Evolutionary conservation across 2,888 invertebrate genomes (phyloP).

Genomic region (Callinectes sapidus): DNA sequence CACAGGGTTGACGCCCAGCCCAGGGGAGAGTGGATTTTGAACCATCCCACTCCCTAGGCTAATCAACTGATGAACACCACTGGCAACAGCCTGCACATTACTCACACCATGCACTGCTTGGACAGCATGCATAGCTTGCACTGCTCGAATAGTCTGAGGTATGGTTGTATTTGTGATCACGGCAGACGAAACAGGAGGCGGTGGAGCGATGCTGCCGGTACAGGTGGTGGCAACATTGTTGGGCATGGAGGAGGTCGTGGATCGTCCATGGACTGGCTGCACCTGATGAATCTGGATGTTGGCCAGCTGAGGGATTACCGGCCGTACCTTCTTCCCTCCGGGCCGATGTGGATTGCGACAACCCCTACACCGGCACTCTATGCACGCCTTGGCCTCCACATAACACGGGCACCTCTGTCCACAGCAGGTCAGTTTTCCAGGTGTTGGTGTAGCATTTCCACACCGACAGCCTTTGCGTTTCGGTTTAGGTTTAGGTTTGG

Average conservation of each 20-base stretch:
- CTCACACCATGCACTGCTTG: conserved; percentile 71
- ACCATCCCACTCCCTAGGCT: conserved; percentile 65
- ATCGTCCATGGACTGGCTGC: conserved; percentile 69
- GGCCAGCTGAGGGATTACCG: conserved; percentile 83
- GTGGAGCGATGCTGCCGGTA: conserved; percentile 42
- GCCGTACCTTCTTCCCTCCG: conserved; percentile 84
- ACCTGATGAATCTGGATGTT: conserved; percentile 79
- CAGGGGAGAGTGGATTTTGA: conserved; percentile 51
- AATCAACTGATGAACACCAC: conserved; percentile 68
- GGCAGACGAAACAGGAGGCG: conserved; percentile 47
- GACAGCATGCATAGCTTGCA: conserved; percentile 72
- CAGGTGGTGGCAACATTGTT: conserved; percentile 49
- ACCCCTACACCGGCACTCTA: conserved; percentile 92
- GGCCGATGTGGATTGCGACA: conserved; percentile 93
- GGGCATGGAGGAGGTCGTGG: conserved; percentile 43
- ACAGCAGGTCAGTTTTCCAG: conserved; percentile 93
- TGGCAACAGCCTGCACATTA: conserved; percentile 63
- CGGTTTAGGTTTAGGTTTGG: conserved; percentile 72
- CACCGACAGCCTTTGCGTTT: conserved; percentile 85
- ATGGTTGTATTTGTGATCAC: conserved; percentile 61
- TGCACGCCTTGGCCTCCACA: conserved; percentile 90
- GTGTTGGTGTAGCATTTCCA: conserved; percentile 91
- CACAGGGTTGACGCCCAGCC: conserved; percentile 62
- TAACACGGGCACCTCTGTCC: conserved; percentile 96
- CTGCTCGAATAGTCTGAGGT: conserved; percentile 69